Evolutionary conservation across 2,797 vertebrate species (phyloP), one percentile per base, ranked within the genome.

Genomic region (Sebastes minor): DNA sequence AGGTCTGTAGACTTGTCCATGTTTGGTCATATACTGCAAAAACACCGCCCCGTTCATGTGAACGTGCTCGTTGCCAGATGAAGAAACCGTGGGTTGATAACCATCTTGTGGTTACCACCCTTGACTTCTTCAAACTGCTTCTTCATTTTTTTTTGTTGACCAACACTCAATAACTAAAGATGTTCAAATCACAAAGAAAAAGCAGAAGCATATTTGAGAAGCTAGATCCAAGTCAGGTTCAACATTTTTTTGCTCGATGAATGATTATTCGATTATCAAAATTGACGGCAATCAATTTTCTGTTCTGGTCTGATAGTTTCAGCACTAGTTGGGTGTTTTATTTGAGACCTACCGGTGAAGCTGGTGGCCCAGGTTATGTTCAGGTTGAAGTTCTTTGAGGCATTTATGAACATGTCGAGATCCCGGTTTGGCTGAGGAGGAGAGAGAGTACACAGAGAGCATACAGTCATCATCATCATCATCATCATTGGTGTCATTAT

Each of bases 301-400:
- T 11, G 61, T 38, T 2, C 5, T 14, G 0, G 3, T 53, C 25
- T 14, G 0, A 28, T 13, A 12, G 38, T 57, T 42, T 35, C 23
- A 23, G 35, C 16, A 6, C 1, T 3, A 1, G 0, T 1, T 10
- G 5, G 20, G 20, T 14, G 23, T 25, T 30, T 30, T 16, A n/a
- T 5, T 2, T 12, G 30, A 28, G 49, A 72, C 80, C 16, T 95
- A 99, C 99, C 98, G 86, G 97, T 95, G 94, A 99, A 99, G 86
- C 98, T 99, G 2, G 97, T 95, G 1, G 98, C 97, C 99, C 99
- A 99, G 28, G 98, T 99, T 28, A 99, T 99, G 89, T 99, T 99
- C 84, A 99, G 97, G 92, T 99, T 99, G 93, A 99, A 99, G 93
- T 99, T 99, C 94, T 99, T 99, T 1, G 99, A 99, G 42, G 99